Evolutionary conservation across 1,140 invertebrate species (phyloP).

Genomic region (Heliconius himera): DNA sequence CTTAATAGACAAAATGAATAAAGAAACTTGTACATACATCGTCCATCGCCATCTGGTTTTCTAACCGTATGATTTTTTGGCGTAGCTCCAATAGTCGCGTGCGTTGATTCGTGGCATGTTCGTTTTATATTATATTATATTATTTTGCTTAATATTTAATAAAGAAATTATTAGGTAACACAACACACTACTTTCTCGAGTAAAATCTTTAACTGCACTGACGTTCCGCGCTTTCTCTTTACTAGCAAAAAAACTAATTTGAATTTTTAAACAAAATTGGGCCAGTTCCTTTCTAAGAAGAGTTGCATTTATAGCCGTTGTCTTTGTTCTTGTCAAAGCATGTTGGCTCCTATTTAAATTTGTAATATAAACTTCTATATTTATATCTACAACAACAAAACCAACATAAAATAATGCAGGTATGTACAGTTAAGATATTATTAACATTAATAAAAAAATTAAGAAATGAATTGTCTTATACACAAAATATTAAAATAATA

Average conservation of each 20-base stretch:
- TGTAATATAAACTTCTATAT: not conserved
- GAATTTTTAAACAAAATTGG: conserved; percentile 77
- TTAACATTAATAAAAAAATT: not conserved
- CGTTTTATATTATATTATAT: conserved; percentile 21
- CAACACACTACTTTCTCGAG: conserved; percentile 64
- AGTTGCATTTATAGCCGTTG: conserved; percentile 22
- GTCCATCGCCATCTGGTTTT: conserved; percentile 58
- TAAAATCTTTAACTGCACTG: conserved; percentile 66
- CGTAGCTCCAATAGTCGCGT: conserved; percentile 48
- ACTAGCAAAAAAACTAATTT: conserved; percentile 75
- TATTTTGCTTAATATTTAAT: not conserved
- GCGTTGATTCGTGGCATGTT: conserved; percentile 47
- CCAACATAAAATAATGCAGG: no score
- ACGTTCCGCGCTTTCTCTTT: conserved; percentile 71
- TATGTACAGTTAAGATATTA: not conserved
- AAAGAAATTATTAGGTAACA: conserved; percentile 32
- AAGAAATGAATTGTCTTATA: not conserved
- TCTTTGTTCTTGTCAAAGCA: not conserved
- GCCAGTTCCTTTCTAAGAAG: conserved; percentile 64
- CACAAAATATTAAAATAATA: not conserved
- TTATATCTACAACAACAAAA: not conserved
- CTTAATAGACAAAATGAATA: not conserved
- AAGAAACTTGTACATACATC: conserved; percentile 33
- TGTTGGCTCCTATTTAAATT: not conserved
- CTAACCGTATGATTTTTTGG: conserved; percentile 45